Conservation (phyloP, 1,140 invertebrate genomes). For the Apis mellifera region Amel_HAv3.1 CM009936.2:6566001-6566500, state of each 20-base stretch:
- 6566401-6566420: not conserved
- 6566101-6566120: conserved; percentile 44
- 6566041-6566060: conserved; percentile 35
- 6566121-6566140: conserved; percentile 40
- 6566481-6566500: too few species aligned
- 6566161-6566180: conserved; percentile 47
- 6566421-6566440: too few species aligned
- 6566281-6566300: conserved; percentile 41
- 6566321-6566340: not conserved
- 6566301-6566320: not conserved
- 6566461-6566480: too few species aligned
- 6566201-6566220: conserved; percentile 13
- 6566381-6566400: not conserved
- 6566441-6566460: too few species aligned
- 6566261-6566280: conserved; percentile 30
- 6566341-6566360: not conserved
- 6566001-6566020: too few species aligned
- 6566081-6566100: conserved; percentile 34
- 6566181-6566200: conserved; percentile 43
- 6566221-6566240: conserved; percentile 5
- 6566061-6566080: conserved; percentile 49
- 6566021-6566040: too few species aligned
- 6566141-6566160: conserved; percentile 41
- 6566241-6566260: not conserved
- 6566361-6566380: not conserved